Percentiles rank a stretch among this genome's conserved stretches.
These are phyloP conservation scores for Syrista parreyssii DNA, from an alignment of 2,888 invertebrate genomes.

Conservation along the genomic window DNA sequence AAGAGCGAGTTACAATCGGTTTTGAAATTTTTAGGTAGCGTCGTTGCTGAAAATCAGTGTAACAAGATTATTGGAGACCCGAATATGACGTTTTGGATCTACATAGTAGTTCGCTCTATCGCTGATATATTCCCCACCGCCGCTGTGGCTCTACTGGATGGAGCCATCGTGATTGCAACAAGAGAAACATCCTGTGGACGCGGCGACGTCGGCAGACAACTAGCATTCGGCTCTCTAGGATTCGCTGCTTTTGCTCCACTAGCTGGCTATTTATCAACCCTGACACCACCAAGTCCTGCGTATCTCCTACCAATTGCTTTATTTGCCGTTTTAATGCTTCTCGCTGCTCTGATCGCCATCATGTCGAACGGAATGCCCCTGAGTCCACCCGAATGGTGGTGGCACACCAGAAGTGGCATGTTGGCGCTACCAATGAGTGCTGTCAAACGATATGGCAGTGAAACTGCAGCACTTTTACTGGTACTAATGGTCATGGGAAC, in stretches of 20 bases:
- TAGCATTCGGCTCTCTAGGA: conserved; percentile 81
- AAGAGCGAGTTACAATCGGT: neutral
- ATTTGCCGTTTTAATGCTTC: conserved; percentile 70
- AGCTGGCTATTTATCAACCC: conserved; percentile 57
- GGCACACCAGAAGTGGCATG: conserved; percentile 84
- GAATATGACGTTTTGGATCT: conserved; percentile 76
- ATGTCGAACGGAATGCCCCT: conserved; percentile 75
- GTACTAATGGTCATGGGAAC: conserved; percentile 79
- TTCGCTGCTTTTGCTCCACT: conserved; percentile 78
- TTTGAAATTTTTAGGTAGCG: neutral
- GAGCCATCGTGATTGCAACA: conserved; percentile 85
- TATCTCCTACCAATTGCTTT: conserved; percentile 71
- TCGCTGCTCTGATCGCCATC: conserved; percentile 59
- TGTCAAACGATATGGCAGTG: conserved; percentile 79
- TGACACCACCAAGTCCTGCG: conserved; percentile 47
- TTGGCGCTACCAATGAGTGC: conserved; percentile 84
- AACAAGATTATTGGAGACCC: conserved; percentile 73
- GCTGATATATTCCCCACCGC: conserved; percentile 84
- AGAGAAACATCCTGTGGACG: conserved; percentile 83
- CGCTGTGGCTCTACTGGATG: conserved; percentile 76
- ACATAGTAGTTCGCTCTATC: conserved; percentile 75
- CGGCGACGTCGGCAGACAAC: conserved; percentile 82
- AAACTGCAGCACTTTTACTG: conserved; percentile 77
- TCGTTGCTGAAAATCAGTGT: conserved; percentile 72
- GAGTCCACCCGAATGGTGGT: conserved; percentile 89